Base-by-base conservation (phyloP, 2,888 invertebrate genomes). In the Poecilus cupreus region DNA sequence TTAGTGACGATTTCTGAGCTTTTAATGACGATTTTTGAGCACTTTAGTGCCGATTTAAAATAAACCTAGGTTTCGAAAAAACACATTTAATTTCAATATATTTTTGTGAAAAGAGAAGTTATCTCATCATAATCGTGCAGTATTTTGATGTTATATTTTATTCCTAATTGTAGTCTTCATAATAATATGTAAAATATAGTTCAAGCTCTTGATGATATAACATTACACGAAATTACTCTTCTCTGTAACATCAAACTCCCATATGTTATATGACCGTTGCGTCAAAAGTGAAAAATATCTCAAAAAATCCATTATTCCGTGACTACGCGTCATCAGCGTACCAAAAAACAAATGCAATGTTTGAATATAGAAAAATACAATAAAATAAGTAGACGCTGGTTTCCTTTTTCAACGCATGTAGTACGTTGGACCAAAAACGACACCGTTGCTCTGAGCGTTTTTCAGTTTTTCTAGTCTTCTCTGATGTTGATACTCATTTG, bases 291-390 rank as follows among this genome's bases (percentile, higher is more conserved):
- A 60, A 60, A 60, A 60, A 60, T 2, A n/a, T n/a, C 24, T 11
- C 20, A 60, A 60, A 60, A 60, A 60, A 20, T 26, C 6, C 60
- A 60, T 60, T 22, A 60, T 5, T 10, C 20, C 6, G 32, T 32
- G 8, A 32, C 32, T 6, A 32, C 32, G n/a, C 60, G 13, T 60
- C 60, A 60, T 60, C 60, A 60, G 60, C 26, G n/a, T 10, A 4
- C 60, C 60, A 24, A 60, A 60, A 60, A 60, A 60, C 60, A 13
- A n/a, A 60, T 26, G 26, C 60, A 24, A 24, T 24, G 60, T 60
- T 60, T 26, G 60, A 60, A 60, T 26, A 26, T 24, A 60, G 26
- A 60, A 60, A 60, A 60, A 60, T 60, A 26, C 24, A 60, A 60
- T 60, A 60, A 60, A 22, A 24, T 60, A 60, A 60, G 26, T 60